Conservation (phyloP, 2,888 invertebrate genomes). For the Drosophila atroscutellata region DNA sequence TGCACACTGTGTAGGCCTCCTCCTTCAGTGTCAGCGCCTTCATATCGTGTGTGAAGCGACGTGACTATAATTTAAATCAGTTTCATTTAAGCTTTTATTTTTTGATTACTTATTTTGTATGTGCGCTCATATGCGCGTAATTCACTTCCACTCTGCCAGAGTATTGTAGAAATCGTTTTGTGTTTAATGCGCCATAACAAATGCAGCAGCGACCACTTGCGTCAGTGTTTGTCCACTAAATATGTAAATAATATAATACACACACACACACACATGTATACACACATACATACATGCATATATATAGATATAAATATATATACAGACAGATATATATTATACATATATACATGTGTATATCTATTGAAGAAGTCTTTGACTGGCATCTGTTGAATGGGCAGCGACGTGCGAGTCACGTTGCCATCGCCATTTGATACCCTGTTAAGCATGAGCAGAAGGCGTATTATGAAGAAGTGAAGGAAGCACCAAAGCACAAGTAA, state of each 20-base stretch:
- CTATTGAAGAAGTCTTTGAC: slow-evolving; percentile 17
- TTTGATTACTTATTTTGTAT: slow-evolving; percentile 57
- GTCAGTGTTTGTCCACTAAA: slow-evolving; percentile 54
- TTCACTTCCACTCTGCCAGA: slow-evolving; percentile 48
- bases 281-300: neutral
- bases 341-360: neutral
- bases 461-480: neutral
- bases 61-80: slow-evolving; percentile 74
- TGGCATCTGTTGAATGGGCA: slow-evolving; percentile 18
- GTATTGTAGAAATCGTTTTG: slow-evolving; percentile 59
- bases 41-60: slow-evolving; percentile 32
- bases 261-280: neutral
- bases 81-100: slow-evolving; percentile 41
- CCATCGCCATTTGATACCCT: slow-evolving; percentile 9
- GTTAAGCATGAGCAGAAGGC: neutral
- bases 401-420: slow-evolving; percentile 62
- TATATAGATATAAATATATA: no score
- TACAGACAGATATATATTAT: neutral
- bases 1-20: slow-evolving; percentile 37
- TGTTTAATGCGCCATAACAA: slow-evolving; percentile 76
- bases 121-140: slow-evolving; percentile 40
- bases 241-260: slow-evolving; percentile 4
- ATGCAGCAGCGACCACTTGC: slow-evolving; percentile 64
- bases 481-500: neutral
- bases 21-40: slow-evolving; percentile 46